Evolutionary conservation across 1,140 invertebrate genomes (phyloP).

Genomic region (Bombus turneri): DNA sequence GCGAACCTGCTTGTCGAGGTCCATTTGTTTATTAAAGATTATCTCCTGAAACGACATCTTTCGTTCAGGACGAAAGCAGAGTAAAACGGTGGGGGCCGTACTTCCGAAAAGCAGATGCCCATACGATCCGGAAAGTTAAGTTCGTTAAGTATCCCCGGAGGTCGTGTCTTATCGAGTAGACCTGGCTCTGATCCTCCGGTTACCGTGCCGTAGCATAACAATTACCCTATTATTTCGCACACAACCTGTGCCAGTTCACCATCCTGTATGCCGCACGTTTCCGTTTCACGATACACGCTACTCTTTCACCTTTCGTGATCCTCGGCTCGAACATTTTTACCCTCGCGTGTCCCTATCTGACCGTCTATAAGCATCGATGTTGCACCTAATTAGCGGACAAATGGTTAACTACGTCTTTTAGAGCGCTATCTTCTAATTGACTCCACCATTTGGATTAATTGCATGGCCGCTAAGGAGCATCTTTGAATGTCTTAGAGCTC

Average conservation of each 20-base stretch:
- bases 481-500: not conserved
- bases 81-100: constrained; percentile 12
- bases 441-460: constrained; percentile 9
- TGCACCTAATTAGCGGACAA: constrained; percentile 23
- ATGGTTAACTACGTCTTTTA: not conserved
- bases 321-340: constrained; percentile 48
- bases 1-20: not conserved
- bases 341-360: not conserved
- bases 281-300: constrained; percentile 33
- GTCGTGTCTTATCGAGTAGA: constrained; percentile 77
- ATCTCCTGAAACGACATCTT: constrained; percentile 6
- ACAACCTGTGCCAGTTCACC: constrained; percentile 42
- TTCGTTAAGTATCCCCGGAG: constrained; percentile 72
- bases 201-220: constrained; percentile 77
- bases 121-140: constrained; percentile 69
- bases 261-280: constrained; percentile 36
- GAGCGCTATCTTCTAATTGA: constrained; percentile 10
- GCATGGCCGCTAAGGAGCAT: not conserved
- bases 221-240: constrained; percentile 77
- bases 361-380: not conserved
- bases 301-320: constrained; percentile 34
- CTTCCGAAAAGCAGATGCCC: constrained; percentile 59
- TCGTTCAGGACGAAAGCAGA: not conserved
- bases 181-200: constrained; percentile 72
- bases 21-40: constrained; percentile 38